Evolutionary conservation across 2,113 vertebrate genomes (phyloP), one percentile per base, ranked within the genome.

Genomic region (Porphyrio hochstetteri): DNA sequence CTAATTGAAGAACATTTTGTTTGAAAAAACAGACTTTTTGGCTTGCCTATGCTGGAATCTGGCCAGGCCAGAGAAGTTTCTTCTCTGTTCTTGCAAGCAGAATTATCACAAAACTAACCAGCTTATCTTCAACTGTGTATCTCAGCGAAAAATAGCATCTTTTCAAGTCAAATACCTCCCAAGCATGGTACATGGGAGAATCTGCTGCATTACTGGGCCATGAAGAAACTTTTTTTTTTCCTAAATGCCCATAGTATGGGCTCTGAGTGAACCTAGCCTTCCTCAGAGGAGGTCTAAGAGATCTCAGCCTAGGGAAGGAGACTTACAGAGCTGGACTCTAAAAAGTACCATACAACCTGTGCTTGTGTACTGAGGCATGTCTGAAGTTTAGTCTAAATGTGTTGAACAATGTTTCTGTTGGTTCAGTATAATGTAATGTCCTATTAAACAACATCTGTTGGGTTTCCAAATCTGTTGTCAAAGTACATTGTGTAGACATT

Each of bases 381-480:
- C 83, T 96, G 28, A 94, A 95, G 57, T 84, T 92, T 84, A 96
- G 90, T 86, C 84, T 93, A 57, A 97, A 86, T 93, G 81, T 93
- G 86, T 92, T 92, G 78, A 93, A 88, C 63, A 65, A 87, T 93
- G 95, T 96, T 94, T 92, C 86, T 96, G 89, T 94, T 93, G 81
- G 83, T 90, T 86, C 89, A 91, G 91, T 93, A 88, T 84, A 92
- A 88, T 97, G 93, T 97, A 95, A 97, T 94, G 89, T 97, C 95
- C 65, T 95, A 89, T 94, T 97, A 92, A 97, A 95, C 59, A 84
- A 65, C 44, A 79, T 83, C 46, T 97, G 94, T 95, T 96, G 71
- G 42, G 68, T 90, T 93, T 95, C 86, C 74, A 86, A 95, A 95
- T 72, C 91, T 96, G 60, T 94, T 97, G 92, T 97, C 94, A 70